Base-by-base conservation (phyloP, 2,113 vertebrate genomes). In the Naja naja region DNA sequence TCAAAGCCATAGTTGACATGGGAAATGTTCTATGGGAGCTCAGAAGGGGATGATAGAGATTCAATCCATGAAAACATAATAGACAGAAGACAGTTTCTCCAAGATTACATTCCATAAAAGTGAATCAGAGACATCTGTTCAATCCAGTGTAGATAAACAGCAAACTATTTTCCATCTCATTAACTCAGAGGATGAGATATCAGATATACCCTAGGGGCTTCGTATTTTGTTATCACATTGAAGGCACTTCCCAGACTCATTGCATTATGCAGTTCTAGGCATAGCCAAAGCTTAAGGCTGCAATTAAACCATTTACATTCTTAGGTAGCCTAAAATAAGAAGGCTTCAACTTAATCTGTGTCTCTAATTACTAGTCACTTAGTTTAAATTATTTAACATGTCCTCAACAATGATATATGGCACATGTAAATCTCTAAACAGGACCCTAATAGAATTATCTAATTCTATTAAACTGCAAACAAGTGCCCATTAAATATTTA, bases 391-490 rank as follows among this genome's bases (percentile, higher is more conserved):
- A 98, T 98, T 98, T 98, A 98, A 95, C 9, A 0, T 96, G 95
- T 97, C 97, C 95, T 96, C 94, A 0, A 89, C 93, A 94, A 95
- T 97, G 96, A 98, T 97, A 91, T 97, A 98, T 97, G 95, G 97
- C 94, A 96, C 95, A 94, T 96, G 94, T 96, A 97, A 95, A 95
- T 96, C 94, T 97, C 96, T 94, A 96, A 98, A 97, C 96, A 97
- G 96, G 94, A 96, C 95, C 95, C 96, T 97, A 97, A 98, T 97
- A 97, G 97, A 98, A 97, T 98, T 98, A 98, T 96, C 97, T 97
- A 98, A 97, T 98, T 98, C 97, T 97, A 98, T 98, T 98, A 97
- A 98, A 97, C 95, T 96, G 96, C 96, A 97, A 97, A 98, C 96
- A 98, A 97, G 94, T 96, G 95, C 0, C 94, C 93, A 96, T 98